Evolutionary conservation across 92 coral and sea anemone genomes (phyloP), one percentile per base, ranked within the genome.

Genomic region (Ricordea florida): DNA sequence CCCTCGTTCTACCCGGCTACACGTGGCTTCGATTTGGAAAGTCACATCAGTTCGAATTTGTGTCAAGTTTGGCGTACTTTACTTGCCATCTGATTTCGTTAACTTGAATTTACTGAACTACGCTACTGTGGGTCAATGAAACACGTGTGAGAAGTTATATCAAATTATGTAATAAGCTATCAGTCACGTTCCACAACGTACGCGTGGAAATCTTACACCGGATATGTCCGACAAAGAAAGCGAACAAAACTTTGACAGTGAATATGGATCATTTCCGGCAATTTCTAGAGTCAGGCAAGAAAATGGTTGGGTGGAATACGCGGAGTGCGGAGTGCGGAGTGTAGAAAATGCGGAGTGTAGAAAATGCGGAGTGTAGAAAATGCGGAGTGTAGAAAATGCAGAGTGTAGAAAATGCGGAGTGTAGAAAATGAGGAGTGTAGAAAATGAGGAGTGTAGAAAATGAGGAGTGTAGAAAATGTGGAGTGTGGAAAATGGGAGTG

Each of bases 231-330:
- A 59, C 18, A 59, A 35, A 35, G 43, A 33, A 18, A n/a, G 42
- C 65, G 45, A 31, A 34, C 23, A 59, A 35, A 59, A 6, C 44
- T 33, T 33, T 33, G 46, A 34, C 6, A 10, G 46, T 59, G 66
- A 15, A 59, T 29, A 32, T 33, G 66, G 37, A 35, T 15, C 29
- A 59, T 3, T 5, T 31, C 27, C 46, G 15, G 11, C 45, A 15
- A 33, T 33, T 57, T 32, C 65, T 57, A 57, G 28, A 57, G 26
- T 57, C 29, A 57, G 65, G 29, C 65, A 5, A 57, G 45, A 57
- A 57, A 59, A n/a, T n/a, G n/a, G n/a, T n/a, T n/a, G n/a, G n/a
- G n/a, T n/a, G n/a, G n/a, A n/a, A n/a, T n/a, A n/a, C n/a, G n/a
- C n/a, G n/a, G n/a, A n/a, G n/a, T n/a, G n/a, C n/a, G n/a, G n/a